Percentiles rank a stretch among this genome's conserved stretches.
These are phyloP conservation scores for Tachina lurida DNA, from an alignment of 2,888 invertebrate species.

Conservation along the genomic window DNA sequence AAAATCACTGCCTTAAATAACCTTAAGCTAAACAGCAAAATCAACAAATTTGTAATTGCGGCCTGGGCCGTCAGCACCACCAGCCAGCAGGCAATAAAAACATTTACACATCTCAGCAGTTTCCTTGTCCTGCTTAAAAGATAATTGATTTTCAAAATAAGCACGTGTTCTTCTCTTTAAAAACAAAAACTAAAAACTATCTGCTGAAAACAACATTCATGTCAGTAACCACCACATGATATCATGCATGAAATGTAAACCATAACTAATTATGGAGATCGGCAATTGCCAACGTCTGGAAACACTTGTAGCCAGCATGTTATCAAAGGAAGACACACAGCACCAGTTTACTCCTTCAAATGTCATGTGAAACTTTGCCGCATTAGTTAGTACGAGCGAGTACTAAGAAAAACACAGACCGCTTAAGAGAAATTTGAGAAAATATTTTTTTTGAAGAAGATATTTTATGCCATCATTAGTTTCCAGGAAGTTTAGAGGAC, in stretches of 20 bases:
- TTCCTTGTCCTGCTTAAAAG: conserved; percentile 3
- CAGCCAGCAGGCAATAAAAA: conserved; percentile 18
- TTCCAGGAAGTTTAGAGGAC: conserved; percentile 14
- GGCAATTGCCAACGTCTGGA: conserved; percentile 54
- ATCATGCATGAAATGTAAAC: conserved; percentile 21
- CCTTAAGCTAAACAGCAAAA: conserved; percentile 31
- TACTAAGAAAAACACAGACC: not conserved
- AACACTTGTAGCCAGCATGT: conserved; percentile 54
- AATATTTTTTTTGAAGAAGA: not conserved
- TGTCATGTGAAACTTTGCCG: not conserved
- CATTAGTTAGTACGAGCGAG: not conserved
- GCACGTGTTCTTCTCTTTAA: conserved; percentile 50
- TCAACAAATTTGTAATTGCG: conserved; percentile 32
- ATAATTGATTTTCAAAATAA: conserved; percentile 30
- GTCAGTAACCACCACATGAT: not conserved
- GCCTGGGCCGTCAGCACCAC: conserved; percentile 14
- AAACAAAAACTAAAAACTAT: no score
- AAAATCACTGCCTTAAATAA: conserved; percentile 11
- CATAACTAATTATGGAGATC: conserved; percentile 36
- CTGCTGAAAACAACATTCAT: not conserved
- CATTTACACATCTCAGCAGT: conserved; percentile 17
- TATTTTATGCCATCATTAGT: not conserved
- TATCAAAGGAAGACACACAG: not conserved
- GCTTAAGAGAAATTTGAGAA: conserved; percentile 6
- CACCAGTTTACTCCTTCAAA: conserved; percentile 23